Evolutionary conservation across 2,888 invertebrate genomes (phyloP), one percentile per base, ranked within the genome.

Genomic region (Bombylius major): DNA sequence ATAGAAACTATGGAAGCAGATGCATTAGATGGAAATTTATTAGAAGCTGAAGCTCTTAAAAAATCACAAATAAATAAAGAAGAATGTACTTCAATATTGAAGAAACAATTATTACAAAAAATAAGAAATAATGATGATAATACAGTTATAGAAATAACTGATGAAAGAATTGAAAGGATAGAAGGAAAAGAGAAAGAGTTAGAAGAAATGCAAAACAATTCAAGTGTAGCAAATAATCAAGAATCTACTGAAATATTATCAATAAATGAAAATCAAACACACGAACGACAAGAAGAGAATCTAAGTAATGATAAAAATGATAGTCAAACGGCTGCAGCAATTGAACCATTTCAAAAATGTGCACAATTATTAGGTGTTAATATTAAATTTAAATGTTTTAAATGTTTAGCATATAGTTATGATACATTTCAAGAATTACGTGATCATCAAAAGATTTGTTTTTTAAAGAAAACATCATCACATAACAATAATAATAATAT

Each of bases 361-460:
- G 83, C 83, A 51, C 86, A 86, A 67, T 86, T 84, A 69, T 74
- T 86, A 63, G 85, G 86, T 13, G 70, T 86, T 56, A 85, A 86
- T 69, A 81, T 84, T 51, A 83, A 84, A 71, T 82, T 83, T 67
- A 85, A 83, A 67, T 89, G 89, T 69, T 78, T 82, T 48, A 86
- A 84, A 69, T 89, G 89, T 73, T 81, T 80, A 66, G 79, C 79
- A 46, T 80, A 82, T 63, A 82, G 82, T 56, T 86, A 84, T 69
- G 80, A 82, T 62, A 81, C 82, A 12, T 72, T 86, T 61, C 77
- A 79, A 44, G 78, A 80, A 71, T 73, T 87, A 51, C 84, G 86
- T 66, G 84, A 83, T 62, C 87, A 87, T 70, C 82, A 84, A 65
- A 74, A 79, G 54, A 75, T 78, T 55, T 88, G 87, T 67, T 76